Percentiles rank a stretch among this genome's conserved stretches.
These are phyloP conservation scores for Muscina levida DNA, from an alignment of 2,888 invertebrate species.

Conservation along the genomic window DNA sequence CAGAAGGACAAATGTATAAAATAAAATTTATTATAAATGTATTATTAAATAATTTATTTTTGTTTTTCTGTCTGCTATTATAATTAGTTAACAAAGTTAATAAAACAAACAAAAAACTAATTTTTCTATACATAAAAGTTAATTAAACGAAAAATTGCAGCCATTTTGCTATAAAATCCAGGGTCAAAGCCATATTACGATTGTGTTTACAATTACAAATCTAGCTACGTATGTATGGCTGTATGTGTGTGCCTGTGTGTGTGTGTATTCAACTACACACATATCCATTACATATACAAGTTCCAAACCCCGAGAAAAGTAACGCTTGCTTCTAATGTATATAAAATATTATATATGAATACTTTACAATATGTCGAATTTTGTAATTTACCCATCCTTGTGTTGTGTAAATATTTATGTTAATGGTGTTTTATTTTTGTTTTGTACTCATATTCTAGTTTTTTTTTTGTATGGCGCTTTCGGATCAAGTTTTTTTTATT, in stretches of 20 bases:
- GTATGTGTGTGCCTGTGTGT: neutral
- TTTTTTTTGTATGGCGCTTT: no score
- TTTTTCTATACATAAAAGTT: conserved; percentile 11
- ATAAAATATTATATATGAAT: conserved; percentile 13
- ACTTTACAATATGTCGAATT: conserved; percentile 21
- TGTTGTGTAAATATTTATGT: neutral
- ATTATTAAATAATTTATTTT: neutral
- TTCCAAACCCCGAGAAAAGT: neutral
- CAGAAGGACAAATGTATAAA: neutral
- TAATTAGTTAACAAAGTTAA: conserved; percentile 16
- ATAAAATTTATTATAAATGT: conserved; percentile 10
- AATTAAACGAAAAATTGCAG: conserved; percentile 1
- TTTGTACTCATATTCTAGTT: no score
- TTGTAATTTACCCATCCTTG: neutral
- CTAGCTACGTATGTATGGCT: neutral
- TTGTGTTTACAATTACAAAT: no score
- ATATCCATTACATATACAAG: no score
- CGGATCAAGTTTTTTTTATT: no score
- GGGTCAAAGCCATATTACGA: no score
- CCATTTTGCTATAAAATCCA: neutral
- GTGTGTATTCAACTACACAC: no score
- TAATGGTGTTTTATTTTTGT: conserved; percentile 1
- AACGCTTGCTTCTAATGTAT: neutral
- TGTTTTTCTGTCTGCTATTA: neutral
- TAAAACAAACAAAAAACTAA: neutral